Evolutionary conservation across 2,113 vertebrate genomes (phyloP).

Genomic region (Vulpes lagopus): DNA sequence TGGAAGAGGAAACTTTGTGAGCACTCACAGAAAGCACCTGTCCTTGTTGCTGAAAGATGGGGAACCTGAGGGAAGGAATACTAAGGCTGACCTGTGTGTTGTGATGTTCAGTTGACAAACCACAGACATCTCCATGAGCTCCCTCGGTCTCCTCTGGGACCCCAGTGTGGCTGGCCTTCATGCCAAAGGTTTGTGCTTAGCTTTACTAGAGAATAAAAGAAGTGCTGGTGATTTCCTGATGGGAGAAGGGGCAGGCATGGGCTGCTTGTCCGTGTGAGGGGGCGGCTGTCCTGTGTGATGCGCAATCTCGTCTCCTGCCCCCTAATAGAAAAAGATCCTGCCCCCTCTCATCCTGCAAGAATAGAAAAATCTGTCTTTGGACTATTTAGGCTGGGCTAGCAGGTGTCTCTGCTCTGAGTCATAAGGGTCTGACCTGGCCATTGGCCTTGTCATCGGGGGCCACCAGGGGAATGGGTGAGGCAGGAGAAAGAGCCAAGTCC

Average conservation of each 20-base stretch:
- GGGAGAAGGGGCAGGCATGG: accelerated
- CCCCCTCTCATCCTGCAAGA: neutral
- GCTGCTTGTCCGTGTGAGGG: neutral
- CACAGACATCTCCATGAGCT: accelerated
- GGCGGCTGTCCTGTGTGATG: accelerated
- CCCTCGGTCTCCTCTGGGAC: neutral
- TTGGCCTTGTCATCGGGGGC: accelerated
- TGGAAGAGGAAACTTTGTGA: neutral
- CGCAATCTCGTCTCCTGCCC: accelerated
- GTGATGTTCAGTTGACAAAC: accelerated
- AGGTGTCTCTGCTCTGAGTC: neutral
- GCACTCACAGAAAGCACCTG: neutral
- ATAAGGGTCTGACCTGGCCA: accelerated
- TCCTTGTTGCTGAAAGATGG: accelerated
- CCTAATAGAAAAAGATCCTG: neutral
- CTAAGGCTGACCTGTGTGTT: neutral
- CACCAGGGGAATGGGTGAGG: no score
- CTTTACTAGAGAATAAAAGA: neutral
- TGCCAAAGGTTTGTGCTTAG: accelerated
- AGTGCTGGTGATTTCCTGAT: neutral
- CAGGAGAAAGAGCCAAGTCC: accelerated
- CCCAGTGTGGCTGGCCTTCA: accelerated
- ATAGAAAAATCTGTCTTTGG: neutral
- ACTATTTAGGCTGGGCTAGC: no score
- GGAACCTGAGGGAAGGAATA: accelerated